A percentile compares a stretch with the other conserved stretches of the same genome.
phyloP scores from a whole-genome alignment of 2,797 vertebrate species.

The Eutrigla gurnardus region DNA sequence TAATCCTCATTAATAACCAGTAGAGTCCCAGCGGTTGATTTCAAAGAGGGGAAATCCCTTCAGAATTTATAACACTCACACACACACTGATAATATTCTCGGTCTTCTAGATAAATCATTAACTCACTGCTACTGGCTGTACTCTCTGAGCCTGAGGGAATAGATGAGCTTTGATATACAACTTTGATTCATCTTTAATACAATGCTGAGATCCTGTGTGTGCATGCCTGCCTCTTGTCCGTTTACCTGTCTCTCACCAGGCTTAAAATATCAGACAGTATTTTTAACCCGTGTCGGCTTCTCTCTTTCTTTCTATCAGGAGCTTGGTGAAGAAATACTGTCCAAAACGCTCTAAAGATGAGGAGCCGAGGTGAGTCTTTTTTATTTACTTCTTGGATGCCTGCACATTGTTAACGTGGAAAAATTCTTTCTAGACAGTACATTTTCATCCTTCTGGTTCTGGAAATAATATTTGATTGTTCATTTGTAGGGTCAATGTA shows the following conservation, averaged over 20 bases:
- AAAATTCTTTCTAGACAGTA: neutral
- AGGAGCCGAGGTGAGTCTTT: slow-evolving; percentile 92
- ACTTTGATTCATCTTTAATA: slow-evolving; percentile 64
- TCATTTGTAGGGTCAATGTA: slow-evolving; percentile 12
- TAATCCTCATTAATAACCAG: slow-evolving; percentile 40
- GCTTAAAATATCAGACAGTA: slow-evolving; percentile 37
- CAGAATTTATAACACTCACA: slow-evolving; percentile 20
- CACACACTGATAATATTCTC: neutral
- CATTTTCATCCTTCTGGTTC: neutral
- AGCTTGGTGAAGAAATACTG: slow-evolving; percentile 98
- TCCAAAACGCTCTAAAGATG: slow-evolving; percentile 97
- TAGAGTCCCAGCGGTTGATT: slow-evolving; percentile 39
- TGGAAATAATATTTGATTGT: slow-evolving; percentile 21
- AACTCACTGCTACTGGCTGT: slow-evolving; percentile 10
- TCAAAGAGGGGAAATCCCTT: slow-evolving; percentile 49
- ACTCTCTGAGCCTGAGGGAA: slow-evolving; percentile 43
- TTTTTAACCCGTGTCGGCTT: slow-evolving; percentile 29
- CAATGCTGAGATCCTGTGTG: slow-evolving; percentile 30
- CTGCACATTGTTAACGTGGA: neutral
- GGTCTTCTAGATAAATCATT: slow-evolving; percentile 42
- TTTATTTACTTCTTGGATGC: neutral
- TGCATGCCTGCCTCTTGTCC: slow-evolving; percentile 2
- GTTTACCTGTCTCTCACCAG: slow-evolving; percentile 16
- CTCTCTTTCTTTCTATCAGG: slow-evolving; percentile 74
- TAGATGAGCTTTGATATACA: slow-evolving; percentile 61